These are phyloP conservation scores for Drosophila ustulata DNA, from an alignment of 2,888 invertebrate species.

Conservation along the genomic window DNA sequence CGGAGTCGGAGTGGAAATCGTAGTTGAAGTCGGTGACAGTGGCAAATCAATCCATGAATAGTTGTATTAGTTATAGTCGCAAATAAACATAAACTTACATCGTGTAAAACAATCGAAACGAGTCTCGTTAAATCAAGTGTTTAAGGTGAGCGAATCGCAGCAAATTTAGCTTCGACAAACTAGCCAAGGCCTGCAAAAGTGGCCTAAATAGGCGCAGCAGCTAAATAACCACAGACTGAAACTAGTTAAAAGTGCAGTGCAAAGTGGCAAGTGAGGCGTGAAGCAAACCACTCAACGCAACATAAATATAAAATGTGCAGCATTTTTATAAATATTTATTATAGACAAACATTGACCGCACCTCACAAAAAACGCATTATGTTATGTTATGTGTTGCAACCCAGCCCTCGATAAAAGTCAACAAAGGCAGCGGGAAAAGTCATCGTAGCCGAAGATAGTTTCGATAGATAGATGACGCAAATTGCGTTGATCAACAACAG, in stretches of 20 bases:
- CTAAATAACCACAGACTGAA: constrained; percentile 14
- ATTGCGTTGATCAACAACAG: background rate
- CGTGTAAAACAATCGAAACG: constrained; percentile 13
- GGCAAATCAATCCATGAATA: constrained; percentile 28
- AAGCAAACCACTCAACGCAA: constrained; percentile 19
- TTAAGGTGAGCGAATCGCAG: constrained; percentile 20
- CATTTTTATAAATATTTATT: constrained; percentile 8
- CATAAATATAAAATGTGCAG: constrained; percentile 2
- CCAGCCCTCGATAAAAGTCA: constrained; percentile 19
- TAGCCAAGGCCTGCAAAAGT: constrained; percentile 9
- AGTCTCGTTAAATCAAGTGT: background rate
- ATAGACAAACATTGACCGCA: constrained; percentile 26
- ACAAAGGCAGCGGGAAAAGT: constrained; percentile 2
- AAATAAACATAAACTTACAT: constrained; percentile 4
- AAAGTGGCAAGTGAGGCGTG: constrained; percentile 48
- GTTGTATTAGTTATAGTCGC: background rate
- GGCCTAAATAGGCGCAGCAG: constrained; percentile 24
- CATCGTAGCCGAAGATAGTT: constrained; percentile 4
- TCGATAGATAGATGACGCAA: constrained; percentile 27
- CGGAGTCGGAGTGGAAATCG: constrained; percentile 38
- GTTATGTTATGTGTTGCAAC: constrained; percentile 28
- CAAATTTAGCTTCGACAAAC: constrained; percentile 1
- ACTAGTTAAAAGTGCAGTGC: constrained; percentile 60
- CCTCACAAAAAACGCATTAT: constrained; percentile 33
- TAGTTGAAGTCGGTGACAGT: constrained; percentile 21